Evolutionary conservation across 2,797 vertebrate species (phyloP), one percentile per base, ranked within the genome.

Genomic region (Syndactyla subalaris): DNA sequence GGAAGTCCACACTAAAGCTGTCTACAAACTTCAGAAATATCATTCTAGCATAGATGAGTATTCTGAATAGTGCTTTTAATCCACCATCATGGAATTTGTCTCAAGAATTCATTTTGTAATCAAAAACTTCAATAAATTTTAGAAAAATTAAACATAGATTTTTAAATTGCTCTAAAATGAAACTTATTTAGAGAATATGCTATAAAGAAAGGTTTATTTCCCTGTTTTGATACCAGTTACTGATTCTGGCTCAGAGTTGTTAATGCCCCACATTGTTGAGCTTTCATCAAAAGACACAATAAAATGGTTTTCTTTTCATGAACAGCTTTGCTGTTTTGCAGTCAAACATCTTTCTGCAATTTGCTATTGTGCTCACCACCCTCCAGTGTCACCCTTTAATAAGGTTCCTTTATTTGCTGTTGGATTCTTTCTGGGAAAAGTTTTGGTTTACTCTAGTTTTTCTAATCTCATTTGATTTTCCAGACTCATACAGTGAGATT

Each of bases 301-400:
- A 84, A 75, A 89, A 95, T 83, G 87, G 59, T 93, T 91, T 95
- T 94, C 30, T 80, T 95, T 81, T 65, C 36, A 43, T 96, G 94
- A 97, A 95, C 89, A 94, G 95, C 88, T 97, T 81, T 70, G 88
- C 88, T 96, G 89, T 96, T 97, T 97, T 96, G 66, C 85, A 96
- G 12, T 93, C 73, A 82, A 91, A 77, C 32, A 30, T 90, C 59
- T 82, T 58, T 76, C 86, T 96, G 86, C 62, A 82, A 82, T 94
- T 97, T 95, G 62, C 95, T 92, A 95, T 95, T 95, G 63, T 88
- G 72, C 85, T 96, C 94, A 49, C 89, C 34, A 49, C 87, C 93
- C 87, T 79, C 78, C 79, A 96, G 57, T 96, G 93, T 95, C 9
- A 14, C 27, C 84, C 77, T 78, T 68, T 92, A 67, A 85, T 75